These are phyloP conservation scores for Raphicerus campestris DNA, from an alignment of 2,113 vertebrate genomes.

Conservation along the genomic window DNA sequence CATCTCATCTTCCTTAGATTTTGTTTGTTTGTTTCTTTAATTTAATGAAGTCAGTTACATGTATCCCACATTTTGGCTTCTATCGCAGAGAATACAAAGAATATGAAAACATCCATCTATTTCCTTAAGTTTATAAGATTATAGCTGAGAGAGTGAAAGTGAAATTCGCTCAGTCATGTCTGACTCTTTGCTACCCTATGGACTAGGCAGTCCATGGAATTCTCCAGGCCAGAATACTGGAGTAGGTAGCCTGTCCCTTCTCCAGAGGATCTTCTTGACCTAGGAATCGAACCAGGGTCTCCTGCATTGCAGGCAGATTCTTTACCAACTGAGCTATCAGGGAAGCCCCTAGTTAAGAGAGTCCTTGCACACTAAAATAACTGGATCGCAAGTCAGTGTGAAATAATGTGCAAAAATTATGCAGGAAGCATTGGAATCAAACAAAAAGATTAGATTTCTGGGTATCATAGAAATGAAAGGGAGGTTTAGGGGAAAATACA, in stretches of 20 bases:
- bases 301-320: background rate
- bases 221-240: background rate
- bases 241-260: background rate
- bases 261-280: background rate
- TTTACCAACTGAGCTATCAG: background rate
- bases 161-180: background rate
- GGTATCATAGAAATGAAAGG: background rate
- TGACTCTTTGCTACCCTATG: rapidly evolving
- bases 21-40: background rate
- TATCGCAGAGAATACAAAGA: background rate
- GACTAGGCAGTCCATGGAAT: background rate
- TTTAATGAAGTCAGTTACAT: background rate
- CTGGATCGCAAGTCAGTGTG: background rate
- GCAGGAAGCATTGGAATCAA: background rate
- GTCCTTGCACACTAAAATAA: background rate
- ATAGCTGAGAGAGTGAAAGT: background rate
- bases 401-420: background rate
- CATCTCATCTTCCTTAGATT: background rate
- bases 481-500: background rate
- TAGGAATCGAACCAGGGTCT: rapidly evolving
- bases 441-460: background rate
- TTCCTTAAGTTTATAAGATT: background rate
- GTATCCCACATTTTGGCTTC: background rate
- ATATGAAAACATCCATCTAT: background rate
- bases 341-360: background rate